Evolutionary conservation across 2,797 vertebrate genomes (phyloP), one percentile per base, ranked within the genome.

Genomic region (Lepus oiostolus): DNA sequence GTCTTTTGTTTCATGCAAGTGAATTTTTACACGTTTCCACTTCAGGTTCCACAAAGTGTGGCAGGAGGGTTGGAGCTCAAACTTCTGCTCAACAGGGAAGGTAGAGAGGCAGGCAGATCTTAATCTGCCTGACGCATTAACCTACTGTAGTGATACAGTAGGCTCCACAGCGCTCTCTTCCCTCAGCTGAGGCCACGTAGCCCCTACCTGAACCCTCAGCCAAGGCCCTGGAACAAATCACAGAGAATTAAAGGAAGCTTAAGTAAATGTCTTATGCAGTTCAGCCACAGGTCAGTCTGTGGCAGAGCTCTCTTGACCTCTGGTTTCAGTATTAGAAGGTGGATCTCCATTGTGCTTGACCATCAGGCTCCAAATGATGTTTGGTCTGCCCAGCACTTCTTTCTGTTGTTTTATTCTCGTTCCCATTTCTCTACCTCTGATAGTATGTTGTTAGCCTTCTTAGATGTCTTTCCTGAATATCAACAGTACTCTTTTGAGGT

Each of bases 171-270:
- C 22, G 42, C 35, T 58, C 47, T 67, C 1, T 68, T 88, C 75
- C 54, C 82, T 52, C 13, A 83, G 65, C 77, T 88, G 79, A 75
- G 26, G 75, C 26, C 50, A 75, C 52, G 79, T 90, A 90, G 30
- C 50, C 42, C 76, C 72, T 32, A 47, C 17, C 72, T 91, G 47
- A 91, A 87, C 35, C 63, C 26, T 26, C n/a, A 54, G 42, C 52
- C 50, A 81, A 4, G 0, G 30, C 32, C 88, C 77, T 95, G 74
- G 72, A 83, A 84, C 63, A 94, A 93, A 83, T 95, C 82, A 80
- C 30, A 42, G 42, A 32, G 71, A 87, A 89, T 63, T 65, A 74
- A 88, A 74, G 88, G 62, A 93, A 75, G 30, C 54, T 38, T 93
- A 76, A 70, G 85, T 62, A 93, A 93, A 35, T 81, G 70, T 72